These are phyloP conservation scores for Mesochorus sp. DNA, from an alignment of 2,888 invertebrate genomes.

Conservation along the genomic window DNA sequence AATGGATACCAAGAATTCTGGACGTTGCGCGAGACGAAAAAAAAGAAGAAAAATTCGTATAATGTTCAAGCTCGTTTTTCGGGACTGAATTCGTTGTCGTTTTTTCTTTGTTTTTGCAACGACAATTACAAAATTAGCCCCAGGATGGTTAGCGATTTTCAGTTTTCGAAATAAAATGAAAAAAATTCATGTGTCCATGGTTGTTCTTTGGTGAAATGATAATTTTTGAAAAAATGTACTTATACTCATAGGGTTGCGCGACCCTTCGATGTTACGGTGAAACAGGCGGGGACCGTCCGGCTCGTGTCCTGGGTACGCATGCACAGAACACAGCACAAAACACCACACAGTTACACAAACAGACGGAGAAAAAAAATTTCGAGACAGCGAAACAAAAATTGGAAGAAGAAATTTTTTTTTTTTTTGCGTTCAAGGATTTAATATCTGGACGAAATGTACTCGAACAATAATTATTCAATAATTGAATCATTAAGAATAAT, in stretches of 20 bases:
- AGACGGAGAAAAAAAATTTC: slow-evolving; percentile 58
- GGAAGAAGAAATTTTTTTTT: slow-evolving; percentile 9
- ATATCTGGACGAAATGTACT: no score
- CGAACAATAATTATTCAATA: no score
- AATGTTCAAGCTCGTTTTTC: no score
- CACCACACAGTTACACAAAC: slow-evolving; percentile 81
- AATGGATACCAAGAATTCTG: no score
- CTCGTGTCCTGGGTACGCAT: slow-evolving; percentile 82
- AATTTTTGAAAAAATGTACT: slow-evolving; percentile 75
- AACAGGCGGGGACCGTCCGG: slow-evolving; percentile 81
- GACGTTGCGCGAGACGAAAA: no score
- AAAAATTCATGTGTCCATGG: neutral
- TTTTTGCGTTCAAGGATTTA: neutral
- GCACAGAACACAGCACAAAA: slow-evolving; percentile 82
- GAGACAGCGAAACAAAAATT: slow-evolving; percentile 70
- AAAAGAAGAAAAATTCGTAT: no score
- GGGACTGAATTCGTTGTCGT: no score
- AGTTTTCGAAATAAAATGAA: neutral
- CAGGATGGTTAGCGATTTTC: neutral
- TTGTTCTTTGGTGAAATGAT: slow-evolving; percentile 21
- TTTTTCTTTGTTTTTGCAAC: slow-evolving; percentile 14
- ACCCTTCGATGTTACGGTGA: slow-evolving; percentile 80
- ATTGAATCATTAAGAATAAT: no score
- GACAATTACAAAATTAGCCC: slow-evolving; percentile 22
- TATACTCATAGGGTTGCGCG: slow-evolving; percentile 82